Evolutionary conservation across 2,888 invertebrate species (phyloP), one percentile per base, ranked within the genome.

Genomic region (Euzophera pinguis): DNA sequence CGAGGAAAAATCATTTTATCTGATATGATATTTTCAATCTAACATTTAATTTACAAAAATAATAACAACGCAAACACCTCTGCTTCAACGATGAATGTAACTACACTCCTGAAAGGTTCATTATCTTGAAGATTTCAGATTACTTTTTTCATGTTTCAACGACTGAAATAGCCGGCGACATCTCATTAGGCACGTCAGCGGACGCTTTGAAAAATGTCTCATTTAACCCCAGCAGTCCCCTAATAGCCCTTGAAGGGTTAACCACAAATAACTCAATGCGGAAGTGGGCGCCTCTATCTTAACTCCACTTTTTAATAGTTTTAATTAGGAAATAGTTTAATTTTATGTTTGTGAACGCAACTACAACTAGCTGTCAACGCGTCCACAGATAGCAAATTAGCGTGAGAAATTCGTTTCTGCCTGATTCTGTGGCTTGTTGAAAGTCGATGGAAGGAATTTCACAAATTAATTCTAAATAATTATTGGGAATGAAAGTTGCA

Each of bases 281-380:
- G 90, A 90, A 90, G 88, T 81, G 75, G 77, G 77, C 75, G 79
- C 73, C 75, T 67, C 69, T 71, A 71, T 77, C 76, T 69, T 65
- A 67, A 74, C 67, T 72, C 64, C 54, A 74, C 71, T 85, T 88
- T 84, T 88, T 86, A 87, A 87, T 85, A 78, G 85, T 84, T 88
- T 89, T 87, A 89, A 90, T 89, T 89, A 89, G 86, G 87, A 88
- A 89, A 87, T 82, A 81, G 83, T 85, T 84, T 85, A 89, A 86
- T 86, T 84, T 80, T 81, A 78, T 79, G 71, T 76, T 77, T 39
- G 75, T 69, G 69, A 73, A 70, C 65, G 65, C 61, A 65, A 60
- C 56, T 69, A 60, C 59, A 59, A 65, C 59, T 58, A 58, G 66
- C 70, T 75, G 78, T 74, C 76, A 73, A 70, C 67, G 64, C 71